A percentile compares a stretch with the other conserved stretches of the same genome.
Conservation (phyloP, 2,888 invertebrate species). For the Terebella lapidaria region DNA sequence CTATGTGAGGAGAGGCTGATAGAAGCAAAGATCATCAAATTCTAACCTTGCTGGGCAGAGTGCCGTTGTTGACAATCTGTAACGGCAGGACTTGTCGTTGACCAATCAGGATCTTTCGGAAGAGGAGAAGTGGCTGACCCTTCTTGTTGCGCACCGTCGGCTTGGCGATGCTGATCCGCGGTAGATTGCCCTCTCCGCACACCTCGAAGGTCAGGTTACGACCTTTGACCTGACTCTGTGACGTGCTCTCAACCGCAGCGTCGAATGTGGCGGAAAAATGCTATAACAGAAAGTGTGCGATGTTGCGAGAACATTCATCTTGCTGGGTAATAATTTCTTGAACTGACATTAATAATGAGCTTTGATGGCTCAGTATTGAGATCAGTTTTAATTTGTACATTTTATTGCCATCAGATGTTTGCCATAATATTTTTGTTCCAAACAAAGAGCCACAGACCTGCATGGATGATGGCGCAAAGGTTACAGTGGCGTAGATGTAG, state of each 20-base stretch:
- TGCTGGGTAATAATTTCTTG: no score
- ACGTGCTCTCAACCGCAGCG: slow-evolving; percentile 37
- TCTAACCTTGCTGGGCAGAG: slow-evolving; percentile 50
- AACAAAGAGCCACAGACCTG: slow-evolving; percentile 33
- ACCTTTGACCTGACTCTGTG: slow-evolving; percentile 42
- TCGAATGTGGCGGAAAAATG: slow-evolving; percentile 48
- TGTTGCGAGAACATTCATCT: no score
- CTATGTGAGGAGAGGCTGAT: no score
- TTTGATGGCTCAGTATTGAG: not conserved
- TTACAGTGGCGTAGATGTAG: slow-evolving; percentile 47
- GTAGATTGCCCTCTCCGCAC: slow-evolving; percentile 52
- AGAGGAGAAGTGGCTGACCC: slow-evolving; percentile 50
- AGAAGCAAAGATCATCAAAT: not conserved
- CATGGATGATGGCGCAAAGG: slow-evolving; percentile 52
- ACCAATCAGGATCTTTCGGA: slow-evolving; percentile 46
- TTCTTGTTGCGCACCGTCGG: slow-evolving; percentile 50
- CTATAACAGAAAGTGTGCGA: slow-evolving; percentile 29
- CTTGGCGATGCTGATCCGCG: slow-evolving; percentile 44
- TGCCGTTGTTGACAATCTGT: slow-evolving; percentile 49
- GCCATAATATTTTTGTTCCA: no score
- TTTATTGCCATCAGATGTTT: not conserved
- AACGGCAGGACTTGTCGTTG: slow-evolving; percentile 41
- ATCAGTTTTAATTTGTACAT: no score
- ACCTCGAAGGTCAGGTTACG: slow-evolving; percentile 49
- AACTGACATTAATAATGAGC: not conserved